phyloP scores from a whole-genome alignment of 2,888 invertebrate species.

The Cerceris rybyensis region DNA sequence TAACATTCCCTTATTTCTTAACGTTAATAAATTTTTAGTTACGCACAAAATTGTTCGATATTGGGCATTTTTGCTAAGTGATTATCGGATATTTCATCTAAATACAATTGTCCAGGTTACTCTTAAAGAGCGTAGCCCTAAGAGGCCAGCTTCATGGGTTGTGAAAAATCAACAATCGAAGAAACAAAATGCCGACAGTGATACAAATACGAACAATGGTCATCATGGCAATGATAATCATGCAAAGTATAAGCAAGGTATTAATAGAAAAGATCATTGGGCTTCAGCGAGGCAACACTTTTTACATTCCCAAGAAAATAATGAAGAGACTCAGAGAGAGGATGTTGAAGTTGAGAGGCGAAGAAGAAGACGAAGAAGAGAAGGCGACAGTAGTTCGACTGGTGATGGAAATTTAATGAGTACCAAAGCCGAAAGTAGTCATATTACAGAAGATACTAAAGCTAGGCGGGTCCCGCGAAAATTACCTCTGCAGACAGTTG shows the following conservation, averaged over 20 bases:
- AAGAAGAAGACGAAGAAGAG: constrained; percentile 70
- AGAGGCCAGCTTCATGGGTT: constrained; percentile 75
- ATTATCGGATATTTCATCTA: background rate
- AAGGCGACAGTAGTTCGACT: constrained; percentile 63
- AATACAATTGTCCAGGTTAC: constrained; percentile 68
- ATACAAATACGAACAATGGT: constrained; percentile 71
- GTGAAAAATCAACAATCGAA: constrained; percentile 75
- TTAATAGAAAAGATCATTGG: constrained; percentile 79
- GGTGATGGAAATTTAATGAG: constrained; percentile 61
- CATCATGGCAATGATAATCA: constrained; percentile 69
- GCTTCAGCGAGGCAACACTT: constrained; percentile 79
- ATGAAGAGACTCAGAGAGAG: constrained; percentile 69
- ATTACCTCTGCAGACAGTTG: constrained; percentile 74
- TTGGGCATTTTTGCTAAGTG: too few species aligned
- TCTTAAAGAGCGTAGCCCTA: constrained; percentile 76
- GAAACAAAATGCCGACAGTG: constrained; percentile 71
- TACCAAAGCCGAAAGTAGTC: constrained; percentile 57
- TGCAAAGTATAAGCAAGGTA: constrained; percentile 71
- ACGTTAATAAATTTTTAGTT: background rate
- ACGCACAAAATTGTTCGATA: background rate
- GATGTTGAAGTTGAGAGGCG: constrained; percentile 70
- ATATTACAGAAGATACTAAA: constrained; percentile 56
- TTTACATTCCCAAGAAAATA: constrained; percentile 69
- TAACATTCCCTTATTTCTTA: background rate
- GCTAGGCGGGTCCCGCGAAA: constrained; percentile 74